phyloP scores from a whole-genome alignment of 2,113 vertebrate species.

The Talpa occidentalis region DNA sequence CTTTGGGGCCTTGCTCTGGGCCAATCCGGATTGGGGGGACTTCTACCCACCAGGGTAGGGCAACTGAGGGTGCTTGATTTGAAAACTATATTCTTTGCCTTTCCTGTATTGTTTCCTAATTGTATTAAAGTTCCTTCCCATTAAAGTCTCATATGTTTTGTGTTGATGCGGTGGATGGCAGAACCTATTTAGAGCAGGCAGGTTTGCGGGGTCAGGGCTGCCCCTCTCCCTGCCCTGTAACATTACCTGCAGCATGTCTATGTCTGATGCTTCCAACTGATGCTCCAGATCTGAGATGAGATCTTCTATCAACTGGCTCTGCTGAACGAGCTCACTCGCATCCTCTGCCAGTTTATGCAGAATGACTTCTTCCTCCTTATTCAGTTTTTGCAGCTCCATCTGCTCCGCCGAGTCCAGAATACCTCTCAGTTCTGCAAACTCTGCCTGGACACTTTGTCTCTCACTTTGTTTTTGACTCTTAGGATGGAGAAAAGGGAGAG shows the following conservation, averaged over 20 bases:
- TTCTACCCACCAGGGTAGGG: no score
- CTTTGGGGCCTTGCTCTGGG: no score
- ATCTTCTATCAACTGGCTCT: background rate
- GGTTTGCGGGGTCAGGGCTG: no score
- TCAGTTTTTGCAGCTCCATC: background rate
- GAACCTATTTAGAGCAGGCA: no score
- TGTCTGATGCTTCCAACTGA: background rate
- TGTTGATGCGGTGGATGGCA: no score
- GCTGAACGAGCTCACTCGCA: background rate
- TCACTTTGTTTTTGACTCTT: background rate
- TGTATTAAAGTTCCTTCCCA: no score
- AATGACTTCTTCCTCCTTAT: background rate
- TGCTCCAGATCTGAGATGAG: slow-evolving; percentile 12
- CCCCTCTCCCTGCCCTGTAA: no score
- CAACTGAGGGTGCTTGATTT: no score
- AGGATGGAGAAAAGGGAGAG: background rate
- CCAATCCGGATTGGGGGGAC: no score
- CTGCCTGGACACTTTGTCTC: background rate
- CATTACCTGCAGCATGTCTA: slow-evolving; percentile 52
- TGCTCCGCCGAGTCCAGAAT: background rate
- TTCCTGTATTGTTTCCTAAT: no score
- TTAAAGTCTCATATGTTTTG: no score
- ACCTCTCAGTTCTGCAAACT: background rate
- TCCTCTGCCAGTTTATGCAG: fast-evolving
- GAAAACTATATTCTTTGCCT: no score